Conservation (phyloP, 2,113 vertebrate species). For the Coryphaenoides rupestris region DNA sequence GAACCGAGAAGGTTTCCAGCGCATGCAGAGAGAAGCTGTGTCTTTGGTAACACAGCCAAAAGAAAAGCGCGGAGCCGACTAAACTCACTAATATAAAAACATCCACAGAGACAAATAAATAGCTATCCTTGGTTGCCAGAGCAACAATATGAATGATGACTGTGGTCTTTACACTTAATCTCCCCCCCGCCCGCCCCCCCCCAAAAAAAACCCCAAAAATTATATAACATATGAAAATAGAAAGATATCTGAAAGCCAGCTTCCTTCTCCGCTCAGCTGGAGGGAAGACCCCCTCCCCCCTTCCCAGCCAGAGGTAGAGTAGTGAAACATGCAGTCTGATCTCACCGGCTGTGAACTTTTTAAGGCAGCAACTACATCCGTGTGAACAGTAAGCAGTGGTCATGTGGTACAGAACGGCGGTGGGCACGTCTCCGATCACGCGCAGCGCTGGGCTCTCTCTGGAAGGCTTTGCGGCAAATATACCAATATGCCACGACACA, state of each 20-base stretch:
- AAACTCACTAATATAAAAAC: constrained; percentile 34
- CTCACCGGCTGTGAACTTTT: constrained; percentile 35
- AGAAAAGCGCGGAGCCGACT: constrained; percentile 21
- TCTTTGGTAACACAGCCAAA: constrained; percentile 34
- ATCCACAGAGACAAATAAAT: constrained; percentile 54
- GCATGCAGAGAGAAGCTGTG: constrained; percentile 20
- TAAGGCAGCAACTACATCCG: constrained; percentile 47
- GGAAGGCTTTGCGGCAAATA: too few species aligned
- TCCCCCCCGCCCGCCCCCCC: constrained; percentile 31
- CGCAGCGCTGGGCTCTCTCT: too few species aligned
- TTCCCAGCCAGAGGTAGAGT: constrained; percentile 18
- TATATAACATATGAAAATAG: constrained; percentile 2
- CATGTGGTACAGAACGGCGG: too few species aligned
- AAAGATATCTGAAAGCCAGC: constrained; percentile 7
- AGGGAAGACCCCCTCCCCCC: constrained; percentile 19
- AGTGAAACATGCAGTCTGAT: constrained; percentile 19
- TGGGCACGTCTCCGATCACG: too few species aligned
- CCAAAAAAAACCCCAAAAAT: background rate
- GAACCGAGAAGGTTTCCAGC: constrained; percentile 37
- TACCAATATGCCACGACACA: too few species aligned
- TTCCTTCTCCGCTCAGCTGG: constrained; percentile 52
- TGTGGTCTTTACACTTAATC: constrained; percentile 19
- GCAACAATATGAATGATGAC: constrained; percentile 23
- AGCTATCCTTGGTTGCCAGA: constrained; percentile 41
- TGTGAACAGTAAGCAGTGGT: too few species aligned